Percentiles rank a stretch among this genome's conserved stretches.
phyloP scores from a whole-genome alignment of 2,113 vertebrate genomes.

The Corvus hawaiiensis region DNA sequence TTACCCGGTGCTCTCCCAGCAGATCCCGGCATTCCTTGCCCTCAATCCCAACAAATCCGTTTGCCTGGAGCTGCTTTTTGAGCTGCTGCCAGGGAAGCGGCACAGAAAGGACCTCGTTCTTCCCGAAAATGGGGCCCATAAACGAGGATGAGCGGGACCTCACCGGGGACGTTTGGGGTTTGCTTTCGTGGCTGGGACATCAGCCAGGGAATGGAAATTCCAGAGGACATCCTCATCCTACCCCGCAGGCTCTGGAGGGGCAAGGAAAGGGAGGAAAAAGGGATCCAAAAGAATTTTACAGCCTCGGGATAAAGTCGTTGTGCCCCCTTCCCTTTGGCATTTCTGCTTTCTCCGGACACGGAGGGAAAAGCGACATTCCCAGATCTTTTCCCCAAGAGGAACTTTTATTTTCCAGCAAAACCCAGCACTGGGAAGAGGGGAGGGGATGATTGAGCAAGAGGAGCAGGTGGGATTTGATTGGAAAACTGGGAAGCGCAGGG shows the following conservation, averaged over 20 bases:
- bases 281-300: not conserved
- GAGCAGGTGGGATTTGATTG: not conserved
- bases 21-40: not conserved
- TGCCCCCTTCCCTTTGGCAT: not conserved
- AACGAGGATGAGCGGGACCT: slow-evolving; percentile 73
- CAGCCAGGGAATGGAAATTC: slow-evolving; percentile 71
- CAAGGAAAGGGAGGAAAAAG: not conserved
- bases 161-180: slow-evolving; percentile 68
- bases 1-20: not conserved
- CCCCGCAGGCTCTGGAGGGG: slow-evolving; percentile 56
- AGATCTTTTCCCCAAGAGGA: not conserved
- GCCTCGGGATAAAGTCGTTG: not conserved
- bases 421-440: not conserved
- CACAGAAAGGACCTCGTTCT: slow-evolving; percentile 75
- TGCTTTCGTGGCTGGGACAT: slow-evolving; percentile 72
- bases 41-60: not conserved
- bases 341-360: not conserved
- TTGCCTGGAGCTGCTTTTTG: slow-evolving; percentile 61
- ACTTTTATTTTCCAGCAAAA: not conserved
- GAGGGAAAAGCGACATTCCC: not conserved
- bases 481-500: not conserved
- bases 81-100: slow-evolving; percentile 57
- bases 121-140: slow-evolving; percentile 70
- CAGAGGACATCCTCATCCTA: slow-evolving; percentile 76
- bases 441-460: not conserved